These are phyloP conservation scores for Cheilosia pagana DNA, from an alignment of 2,888 invertebrate species.

Conservation along the genomic window DNA sequence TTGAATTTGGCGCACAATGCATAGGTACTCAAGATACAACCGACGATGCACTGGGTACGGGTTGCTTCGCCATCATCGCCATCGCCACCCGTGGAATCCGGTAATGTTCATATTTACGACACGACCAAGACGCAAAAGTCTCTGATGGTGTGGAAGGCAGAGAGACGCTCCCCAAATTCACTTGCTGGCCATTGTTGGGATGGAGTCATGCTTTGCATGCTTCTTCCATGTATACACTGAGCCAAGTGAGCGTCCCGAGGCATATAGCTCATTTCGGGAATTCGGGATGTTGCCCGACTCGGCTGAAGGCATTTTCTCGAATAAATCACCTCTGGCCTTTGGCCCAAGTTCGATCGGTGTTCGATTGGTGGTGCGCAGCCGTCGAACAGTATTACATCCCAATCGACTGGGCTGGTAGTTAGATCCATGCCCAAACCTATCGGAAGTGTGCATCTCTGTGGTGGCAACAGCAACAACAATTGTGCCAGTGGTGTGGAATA, in stretches of 20 bases:
- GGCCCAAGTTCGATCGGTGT: conserved; percentile 72
- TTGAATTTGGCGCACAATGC: conserved; percentile 51
- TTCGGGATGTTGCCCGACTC: conserved; percentile 27
- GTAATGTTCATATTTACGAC: conserved; percentile 54
- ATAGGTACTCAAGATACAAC: conserved; percentile 46
- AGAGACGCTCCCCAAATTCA: conserved; percentile 59
- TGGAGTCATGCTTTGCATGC: conserved; percentile 72
- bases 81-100: conserved; percentile 53
- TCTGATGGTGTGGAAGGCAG: neutral
- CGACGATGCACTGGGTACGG: conserved; percentile 13
- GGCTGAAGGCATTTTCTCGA: conserved; percentile 66
- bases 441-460: conserved; percentile 71
- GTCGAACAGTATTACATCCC: conserved; percentile 69
- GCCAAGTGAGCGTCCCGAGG: conserved; percentile 17
- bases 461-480: conserved; percentile 42
- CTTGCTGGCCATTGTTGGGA: conserved; percentile 62
- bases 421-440: conserved; percentile 64
- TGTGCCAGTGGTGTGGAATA: conserved; percentile 72
- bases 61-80: conserved; percentile 31
- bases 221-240: conserved; percentile 34
- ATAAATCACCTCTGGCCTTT: conserved; percentile 75
- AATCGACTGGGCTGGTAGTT: conserved; percentile 39
- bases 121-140: conserved; percentile 16
- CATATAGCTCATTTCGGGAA: conserved; percentile 63
- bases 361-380: conserved; percentile 67